Percentiles rank a stretch among this genome's conserved stretches.
Conservation (phyloP, 2,888 invertebrate genomes). For the Watsonalla cultraria region DNA sequence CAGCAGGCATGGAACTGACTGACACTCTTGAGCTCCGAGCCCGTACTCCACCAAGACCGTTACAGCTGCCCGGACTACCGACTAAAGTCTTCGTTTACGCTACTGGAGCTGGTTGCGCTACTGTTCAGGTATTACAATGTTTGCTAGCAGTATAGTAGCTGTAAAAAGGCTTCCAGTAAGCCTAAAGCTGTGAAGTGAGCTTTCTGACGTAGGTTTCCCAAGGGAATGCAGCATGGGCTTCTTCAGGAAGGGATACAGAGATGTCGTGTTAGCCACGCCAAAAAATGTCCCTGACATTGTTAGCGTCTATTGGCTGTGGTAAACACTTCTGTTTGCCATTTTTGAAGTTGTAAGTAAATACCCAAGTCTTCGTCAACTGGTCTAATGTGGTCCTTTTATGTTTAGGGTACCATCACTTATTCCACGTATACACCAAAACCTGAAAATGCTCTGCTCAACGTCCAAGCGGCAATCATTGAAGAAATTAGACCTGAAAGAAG, state of each 20-base stretch:
- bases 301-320: no score
- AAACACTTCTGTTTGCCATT: no score
- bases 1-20: conserved; percentile 84
- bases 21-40: conserved; percentile 81
- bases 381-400: not conserved
- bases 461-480: conserved; percentile 81
- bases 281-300: no score
- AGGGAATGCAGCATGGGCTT: no score
- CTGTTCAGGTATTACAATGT: conserved; percentile 73
- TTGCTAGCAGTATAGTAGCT: no score
- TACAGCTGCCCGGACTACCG: conserved; percentile 81
- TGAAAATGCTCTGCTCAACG: conserved; percentile 76
- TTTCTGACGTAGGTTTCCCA: no score
- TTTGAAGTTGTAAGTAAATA: not conserved
- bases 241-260: no score
- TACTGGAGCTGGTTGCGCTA: conserved; percentile 83
- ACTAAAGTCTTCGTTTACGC: conserved; percentile 85
- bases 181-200: no score
- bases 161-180: no score
- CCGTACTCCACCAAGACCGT: conserved; percentile 66
- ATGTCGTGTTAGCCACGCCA: no score
- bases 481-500: conserved; percentile 81
- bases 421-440: conserved; percentile 80
- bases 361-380: not conserved
- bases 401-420: conserved; percentile 80